Conservation (phyloP, 2,113 vertebrate species). For the Maccullochella peelii region DNA sequence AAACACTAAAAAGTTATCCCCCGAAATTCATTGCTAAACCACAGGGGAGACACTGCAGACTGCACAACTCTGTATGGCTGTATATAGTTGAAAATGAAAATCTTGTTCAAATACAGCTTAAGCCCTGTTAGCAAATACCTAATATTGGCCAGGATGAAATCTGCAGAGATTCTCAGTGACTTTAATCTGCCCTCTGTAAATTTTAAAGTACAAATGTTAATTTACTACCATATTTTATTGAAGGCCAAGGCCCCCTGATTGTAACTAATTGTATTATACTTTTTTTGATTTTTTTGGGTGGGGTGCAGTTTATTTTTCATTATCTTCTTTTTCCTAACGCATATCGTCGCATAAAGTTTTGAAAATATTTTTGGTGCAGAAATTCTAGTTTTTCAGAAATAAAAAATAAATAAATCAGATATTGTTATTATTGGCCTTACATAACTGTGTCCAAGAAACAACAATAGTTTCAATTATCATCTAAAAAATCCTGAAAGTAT, state of each 20-base stretch:
- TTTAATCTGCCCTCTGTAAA: neutral
- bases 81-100: slow-evolving; percentile 17
- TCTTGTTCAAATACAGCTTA: neutral
- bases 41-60: neutral
- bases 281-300: neutral
- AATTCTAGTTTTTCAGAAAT: neutral
- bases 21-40: neutral
- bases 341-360: neutral
- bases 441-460: neutral
- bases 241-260: neutral
- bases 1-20: neutral
- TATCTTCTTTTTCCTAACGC: neutral
- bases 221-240: neutral
- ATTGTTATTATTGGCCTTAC: neutral
- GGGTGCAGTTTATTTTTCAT: neutral
- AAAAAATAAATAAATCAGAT: neutral
- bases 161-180: neutral
- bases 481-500: neutral
- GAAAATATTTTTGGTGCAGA: neutral
- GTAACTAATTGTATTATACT: neutral
- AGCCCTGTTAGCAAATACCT: neutral
- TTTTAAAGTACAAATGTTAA: neutral
- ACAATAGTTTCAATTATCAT: neutral
- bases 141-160: slow-evolving; percentile 4
- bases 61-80: neutral